Conservation (phyloP, 2,113 vertebrate species). For the Petaurus breviceps region DNA sequence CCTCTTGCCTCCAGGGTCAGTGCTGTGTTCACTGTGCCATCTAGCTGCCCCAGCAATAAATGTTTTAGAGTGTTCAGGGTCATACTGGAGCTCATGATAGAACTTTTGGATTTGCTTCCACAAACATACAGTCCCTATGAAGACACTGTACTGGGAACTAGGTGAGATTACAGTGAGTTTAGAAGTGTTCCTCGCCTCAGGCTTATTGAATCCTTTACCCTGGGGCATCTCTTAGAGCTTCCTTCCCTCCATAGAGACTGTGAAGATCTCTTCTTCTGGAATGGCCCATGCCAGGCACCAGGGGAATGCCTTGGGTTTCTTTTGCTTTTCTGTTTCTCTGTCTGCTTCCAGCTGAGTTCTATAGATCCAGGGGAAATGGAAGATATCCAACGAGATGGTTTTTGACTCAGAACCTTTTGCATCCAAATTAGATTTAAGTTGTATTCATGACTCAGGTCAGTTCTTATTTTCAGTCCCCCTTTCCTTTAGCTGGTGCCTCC, state of each 20-base stretch:
- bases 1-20: too few relatives aligned
- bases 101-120: background rate
- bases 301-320: background rate
- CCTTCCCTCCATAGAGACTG: background rate
- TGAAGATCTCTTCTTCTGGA: background rate
- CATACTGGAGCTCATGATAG: background rate
- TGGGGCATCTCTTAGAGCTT: too few relatives aligned
- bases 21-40: too few relatives aligned
- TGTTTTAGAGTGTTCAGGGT: slow-evolving; percentile 13
- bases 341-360: background rate
- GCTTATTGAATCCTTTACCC: background rate
- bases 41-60: background rate
- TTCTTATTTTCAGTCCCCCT: background rate
- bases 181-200: fast-evolving
- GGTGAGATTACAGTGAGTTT: background rate
- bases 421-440: background rate
- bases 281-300: background rate
- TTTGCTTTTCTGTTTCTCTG: background rate
- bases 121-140: background rate
- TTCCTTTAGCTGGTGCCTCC: background rate
- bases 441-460: background rate
- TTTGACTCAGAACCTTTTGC: background rate
- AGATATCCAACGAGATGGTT: background rate
- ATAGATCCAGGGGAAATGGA: background rate
- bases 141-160: background rate